phyloP scores from a whole-genome alignment of 2,797 vertebrate species.

The Hozukius guyotensis region DNA sequence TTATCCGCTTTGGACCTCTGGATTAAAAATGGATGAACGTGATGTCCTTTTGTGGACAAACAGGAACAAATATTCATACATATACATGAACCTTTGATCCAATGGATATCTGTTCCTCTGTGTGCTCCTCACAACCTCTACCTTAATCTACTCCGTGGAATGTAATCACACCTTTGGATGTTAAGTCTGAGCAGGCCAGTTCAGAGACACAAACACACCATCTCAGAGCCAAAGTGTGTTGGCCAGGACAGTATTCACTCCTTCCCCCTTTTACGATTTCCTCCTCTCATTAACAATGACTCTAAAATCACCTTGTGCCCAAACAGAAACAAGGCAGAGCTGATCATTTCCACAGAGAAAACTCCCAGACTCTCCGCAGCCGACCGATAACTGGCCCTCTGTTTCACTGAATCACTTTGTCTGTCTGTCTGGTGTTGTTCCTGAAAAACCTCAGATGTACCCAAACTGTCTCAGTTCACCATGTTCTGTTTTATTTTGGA shows the following conservation, averaged over 20 bases:
- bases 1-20: conserved; percentile 15
- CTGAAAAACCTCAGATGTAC: conserved; percentile 53
- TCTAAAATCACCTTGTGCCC: neutral
- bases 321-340: neutral
- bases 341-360: neutral
- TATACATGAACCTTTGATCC: conserved; percentile 18
- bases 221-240: conserved; percentile 16
- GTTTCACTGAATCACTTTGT: conserved; percentile 13
- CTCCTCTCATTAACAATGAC: neutral
- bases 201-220: neutral
- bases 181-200: conserved; percentile 16
- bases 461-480: conserved; percentile 59
- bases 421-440: conserved; percentile 38
- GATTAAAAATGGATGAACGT: conserved; percentile 14
- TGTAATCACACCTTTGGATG: conserved; percentile 58
- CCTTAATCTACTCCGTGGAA: conserved; percentile 61
- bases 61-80: neutral
- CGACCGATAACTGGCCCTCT: neutral
- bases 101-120: neutral
- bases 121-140: conserved; percentile 48
- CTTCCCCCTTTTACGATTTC: neutral
- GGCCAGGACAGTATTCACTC: neutral
- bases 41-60: neutral
- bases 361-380: neutral
- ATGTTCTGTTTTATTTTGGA: conserved; percentile 57